A percentile compares a stretch with the other conserved stretches of the same genome.
phyloP scores from a whole-genome alignment of 2,888 invertebrate species.

The Andricus quercusramuli region DNA sequence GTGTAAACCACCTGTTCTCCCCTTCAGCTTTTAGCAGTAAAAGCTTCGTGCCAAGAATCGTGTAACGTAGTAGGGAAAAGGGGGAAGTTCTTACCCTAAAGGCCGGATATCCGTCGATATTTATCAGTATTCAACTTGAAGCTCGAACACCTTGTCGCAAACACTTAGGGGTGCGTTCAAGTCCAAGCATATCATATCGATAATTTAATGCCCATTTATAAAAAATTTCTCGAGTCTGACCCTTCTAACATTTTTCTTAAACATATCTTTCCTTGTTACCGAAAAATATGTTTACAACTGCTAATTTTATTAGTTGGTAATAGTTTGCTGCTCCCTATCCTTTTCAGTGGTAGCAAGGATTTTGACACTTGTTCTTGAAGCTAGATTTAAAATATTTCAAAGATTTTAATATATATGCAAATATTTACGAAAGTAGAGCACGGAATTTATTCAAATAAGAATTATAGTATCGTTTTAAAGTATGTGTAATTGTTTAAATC shows the following conservation, averaged over 20 bases:
- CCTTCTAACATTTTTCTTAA: neutral
- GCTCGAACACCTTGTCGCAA: slow-evolving; percentile 42
- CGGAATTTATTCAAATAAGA: no score
- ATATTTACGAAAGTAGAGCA: no score
- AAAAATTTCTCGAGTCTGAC: neutral
- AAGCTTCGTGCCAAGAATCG: slow-evolving; percentile 43
- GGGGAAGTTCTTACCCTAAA: slow-evolving; percentile 55
- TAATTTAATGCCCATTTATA: neutral
- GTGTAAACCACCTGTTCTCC: slow-evolving; percentile 73
- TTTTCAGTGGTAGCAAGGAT: no score
- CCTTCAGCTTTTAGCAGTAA: slow-evolving; percentile 42
- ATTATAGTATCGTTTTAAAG: no score
- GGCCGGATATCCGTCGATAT: slow-evolving; percentile 58
- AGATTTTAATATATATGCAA: no score
- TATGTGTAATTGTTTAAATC: no score
- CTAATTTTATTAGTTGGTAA: no score
- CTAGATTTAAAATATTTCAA: no score
- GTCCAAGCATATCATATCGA: neutral
- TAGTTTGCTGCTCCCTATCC: no score
- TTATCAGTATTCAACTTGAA: slow-evolving; percentile 48
- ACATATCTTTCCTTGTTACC: neutral
- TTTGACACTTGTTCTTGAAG: no score
- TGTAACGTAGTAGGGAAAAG: slow-evolving; percentile 46
- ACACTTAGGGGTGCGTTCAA: slow-evolving; percentile 30
- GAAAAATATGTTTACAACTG: no score